Conservation (phyloP, 2,113 vertebrate genomes). For the Petroica traversi region DNA sequence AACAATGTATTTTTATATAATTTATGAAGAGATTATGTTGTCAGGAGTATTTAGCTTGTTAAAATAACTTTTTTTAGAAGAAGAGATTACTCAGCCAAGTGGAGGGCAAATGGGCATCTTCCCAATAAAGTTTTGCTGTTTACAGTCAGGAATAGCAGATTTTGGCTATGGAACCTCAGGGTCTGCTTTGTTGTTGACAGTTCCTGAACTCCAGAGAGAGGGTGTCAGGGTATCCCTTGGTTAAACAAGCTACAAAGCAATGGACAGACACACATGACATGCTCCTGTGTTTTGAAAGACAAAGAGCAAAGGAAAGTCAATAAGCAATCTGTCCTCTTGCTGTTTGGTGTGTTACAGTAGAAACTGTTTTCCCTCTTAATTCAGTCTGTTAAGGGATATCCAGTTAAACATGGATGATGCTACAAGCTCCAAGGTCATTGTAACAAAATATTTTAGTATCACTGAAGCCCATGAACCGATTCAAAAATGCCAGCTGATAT, state of each 20-base stretch:
- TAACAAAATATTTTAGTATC: background rate
- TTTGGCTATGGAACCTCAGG: background rate
- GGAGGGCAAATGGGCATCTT: background rate
- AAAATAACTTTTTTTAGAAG: background rate
- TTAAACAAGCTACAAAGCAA: background rate
- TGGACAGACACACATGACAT: too few relatives aligned
- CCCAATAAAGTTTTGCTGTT: background rate
- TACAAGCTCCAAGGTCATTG: background rate
- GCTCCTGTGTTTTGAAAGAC: background rate
- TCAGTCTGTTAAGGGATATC: background rate
- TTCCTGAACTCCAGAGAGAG: background rate
- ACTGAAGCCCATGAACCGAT: background rate
- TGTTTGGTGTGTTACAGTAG: background rate
- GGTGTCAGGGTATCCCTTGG: rapidly evolving
- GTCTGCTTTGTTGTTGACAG: background rate
- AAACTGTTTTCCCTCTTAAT: background rate
- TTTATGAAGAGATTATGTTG: background rate
- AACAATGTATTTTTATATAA: background rate
- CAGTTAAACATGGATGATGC: background rate
- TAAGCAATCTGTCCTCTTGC: background rate
- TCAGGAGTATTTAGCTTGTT: background rate
- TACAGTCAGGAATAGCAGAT: background rate
- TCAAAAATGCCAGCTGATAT: background rate
- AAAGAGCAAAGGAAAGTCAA: background rate
- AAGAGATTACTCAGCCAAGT: background rate